Base-by-base conservation (phyloP, 2,797 vertebrate genomes). In the Spatula clypeata region DNA sequence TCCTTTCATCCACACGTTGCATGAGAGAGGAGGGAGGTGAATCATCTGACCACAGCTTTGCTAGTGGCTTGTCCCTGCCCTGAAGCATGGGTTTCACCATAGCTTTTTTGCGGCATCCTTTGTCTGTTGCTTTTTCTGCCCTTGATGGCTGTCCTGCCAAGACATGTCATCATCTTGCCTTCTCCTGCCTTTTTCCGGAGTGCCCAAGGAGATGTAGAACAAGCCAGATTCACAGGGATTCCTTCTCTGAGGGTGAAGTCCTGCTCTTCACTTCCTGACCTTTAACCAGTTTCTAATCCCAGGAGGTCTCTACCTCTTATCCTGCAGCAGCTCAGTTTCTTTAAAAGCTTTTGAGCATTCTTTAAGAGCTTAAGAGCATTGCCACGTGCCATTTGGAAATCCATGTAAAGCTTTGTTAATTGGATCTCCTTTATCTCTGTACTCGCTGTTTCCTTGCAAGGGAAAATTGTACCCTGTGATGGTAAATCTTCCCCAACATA, bases 301-400 rank as follows among this genome's bases (percentile, higher is more conserved):
- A 40, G 67, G 67, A 93, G 64, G n/a, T 58, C 64, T 89, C 55
- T 73, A 53, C 74, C 60, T 92, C 64, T 91, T 79, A 94, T 83
- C 75, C 79, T 7, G 8, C 16, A 29, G 64, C 53, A 87, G 91
- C 79, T 95, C 86, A 64, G 64, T 91, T 91, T 87, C 93, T 88
- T 67, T 87, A 93, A 88, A 79, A 94, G 89, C 64, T 94, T 91
- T 89, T 40, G 61, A 79, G 61, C 92, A 27, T 93, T 89, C 84
- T 93, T 93, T 77, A 94, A 94, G 87, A 9, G 11, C 65, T 90
- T 94, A 94, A 94, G 89, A 96, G 79, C 84, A 82, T 91, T 95
- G 84, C 77, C 55, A 44, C 71, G 40, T 71, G 77, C 60, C 69
- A 64, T 82, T 79, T 91, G 79, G 79, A 92, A 95, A 95, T 89